Conservation (phyloP, 1,140 invertebrate genomes). For the Heliconius hewitsoni region DNA sequence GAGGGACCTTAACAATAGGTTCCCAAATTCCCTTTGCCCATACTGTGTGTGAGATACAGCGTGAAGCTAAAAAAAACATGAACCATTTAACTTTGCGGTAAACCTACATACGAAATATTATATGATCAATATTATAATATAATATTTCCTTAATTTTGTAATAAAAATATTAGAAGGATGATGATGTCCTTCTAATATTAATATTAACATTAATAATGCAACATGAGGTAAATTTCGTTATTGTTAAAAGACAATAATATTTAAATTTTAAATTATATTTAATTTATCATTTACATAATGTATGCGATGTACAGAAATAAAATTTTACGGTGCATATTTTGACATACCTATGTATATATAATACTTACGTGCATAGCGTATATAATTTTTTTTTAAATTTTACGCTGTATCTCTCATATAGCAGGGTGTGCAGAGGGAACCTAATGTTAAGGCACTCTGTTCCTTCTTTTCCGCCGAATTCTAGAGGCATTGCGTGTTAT, state of each 20-base stretch:
- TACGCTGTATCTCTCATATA: no score
- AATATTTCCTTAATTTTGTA: constrained; percentile 1
- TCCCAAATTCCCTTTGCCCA: no score
- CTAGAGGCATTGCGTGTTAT: no score
- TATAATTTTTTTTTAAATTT: no score
- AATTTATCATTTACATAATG: background rate
- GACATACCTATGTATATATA: background rate
- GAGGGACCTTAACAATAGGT: no score
- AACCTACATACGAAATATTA: background rate
- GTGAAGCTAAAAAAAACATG: background rate
- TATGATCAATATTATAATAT: background rate
- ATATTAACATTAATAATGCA: background rate
- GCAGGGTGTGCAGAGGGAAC: no score
- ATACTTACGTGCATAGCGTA: background rate
- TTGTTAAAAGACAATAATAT: background rate
- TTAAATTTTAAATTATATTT: background rate
- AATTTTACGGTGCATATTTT: background rate
- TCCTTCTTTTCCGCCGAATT: no score
- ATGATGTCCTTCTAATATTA: background rate
- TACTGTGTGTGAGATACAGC: no score
- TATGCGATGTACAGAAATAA: background rate
- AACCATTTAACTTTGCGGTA: background rate
- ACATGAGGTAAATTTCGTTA: background rate
- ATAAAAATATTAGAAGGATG: background rate
- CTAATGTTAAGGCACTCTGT: no score